phyloP scores from a whole-genome alignment of 2,113 vertebrate genomes.

The Forbesichthys agassizii region DNA sequence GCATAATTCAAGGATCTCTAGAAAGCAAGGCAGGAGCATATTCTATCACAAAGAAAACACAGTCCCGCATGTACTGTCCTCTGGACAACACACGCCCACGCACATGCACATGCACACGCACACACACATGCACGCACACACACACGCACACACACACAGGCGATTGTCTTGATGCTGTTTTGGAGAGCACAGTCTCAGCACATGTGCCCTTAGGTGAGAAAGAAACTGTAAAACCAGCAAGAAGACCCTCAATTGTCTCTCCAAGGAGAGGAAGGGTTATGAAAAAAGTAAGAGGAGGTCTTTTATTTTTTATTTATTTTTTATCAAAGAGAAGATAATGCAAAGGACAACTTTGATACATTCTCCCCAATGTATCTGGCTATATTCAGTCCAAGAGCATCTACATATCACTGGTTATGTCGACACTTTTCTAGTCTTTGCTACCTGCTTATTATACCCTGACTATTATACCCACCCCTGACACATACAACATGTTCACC shows the following conservation, averaged over 20 bases:
- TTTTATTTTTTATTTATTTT: too few species aligned
- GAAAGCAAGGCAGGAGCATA: conserved; percentile 65
- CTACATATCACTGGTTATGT: too few species aligned
- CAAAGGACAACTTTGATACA: too few species aligned
- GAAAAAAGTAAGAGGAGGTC: not conserved
- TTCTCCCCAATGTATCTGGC: too few species aligned
- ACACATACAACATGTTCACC: not conserved
- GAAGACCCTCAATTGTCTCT: conserved; percentile 69
- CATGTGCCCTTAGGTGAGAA: conserved; percentile 65
- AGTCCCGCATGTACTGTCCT: conserved; percentile 48
- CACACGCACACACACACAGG: conserved; percentile 42
- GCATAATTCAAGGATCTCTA: conserved; percentile 64
- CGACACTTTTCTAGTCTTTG: conserved; percentile 5
- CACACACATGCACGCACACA: conserved; percentile 31
- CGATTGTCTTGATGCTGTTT: conserved; percentile 55
- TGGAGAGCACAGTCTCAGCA: conserved; percentile 55
- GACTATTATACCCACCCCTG: not conserved
- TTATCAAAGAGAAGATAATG: too few species aligned
- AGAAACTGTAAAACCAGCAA: conserved; percentile 53
- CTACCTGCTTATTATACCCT: conserved; percentile 1
- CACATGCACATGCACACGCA: conserved; percentile 25
- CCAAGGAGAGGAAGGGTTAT: conserved; percentile 67
- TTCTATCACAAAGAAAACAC: conserved; percentile 69
- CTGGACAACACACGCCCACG: conserved; percentile 42
- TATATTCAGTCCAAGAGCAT: too few species aligned